phyloP scores from a whole-genome alignment of 2,888 invertebrate species.

The Aporophyla nigra region DNA sequence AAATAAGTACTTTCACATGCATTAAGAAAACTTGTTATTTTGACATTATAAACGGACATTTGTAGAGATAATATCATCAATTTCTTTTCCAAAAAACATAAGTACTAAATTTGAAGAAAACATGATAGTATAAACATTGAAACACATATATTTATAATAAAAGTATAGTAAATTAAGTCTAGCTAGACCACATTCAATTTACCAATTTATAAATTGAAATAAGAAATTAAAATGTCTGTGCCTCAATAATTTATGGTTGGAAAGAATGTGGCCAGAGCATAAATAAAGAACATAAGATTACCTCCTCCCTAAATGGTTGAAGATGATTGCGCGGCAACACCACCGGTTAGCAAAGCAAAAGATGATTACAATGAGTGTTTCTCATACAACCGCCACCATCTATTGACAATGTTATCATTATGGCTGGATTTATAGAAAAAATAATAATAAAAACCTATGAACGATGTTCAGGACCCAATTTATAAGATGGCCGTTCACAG shows the following conservation, averaged over 20 bases:
- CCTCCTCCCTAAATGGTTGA: constrained; percentile 87
- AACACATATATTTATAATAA: background rate
- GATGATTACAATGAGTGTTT: constrained; percentile 90
- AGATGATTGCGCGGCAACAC: constrained; percentile 83
- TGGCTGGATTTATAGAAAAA: constrained; percentile 47
- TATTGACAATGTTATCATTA: constrained; percentile 78
- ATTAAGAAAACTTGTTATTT: no score
- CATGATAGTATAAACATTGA: background rate
- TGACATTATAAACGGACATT: no score
- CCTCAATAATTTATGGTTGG: background rate
- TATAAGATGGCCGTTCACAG: background rate
- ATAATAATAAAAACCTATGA: constrained; percentile 33
- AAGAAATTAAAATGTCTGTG: background rate
- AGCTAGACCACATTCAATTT: constrained; percentile 21
- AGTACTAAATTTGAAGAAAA: background rate
- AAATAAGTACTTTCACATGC: no score
- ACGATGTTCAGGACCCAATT: constrained; percentile 44
- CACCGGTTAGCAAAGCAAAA: constrained; percentile 91
- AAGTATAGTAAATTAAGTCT: background rate
- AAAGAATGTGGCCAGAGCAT: constrained; percentile 30
- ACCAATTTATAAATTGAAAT: background rate
- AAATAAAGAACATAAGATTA: constrained; percentile 71
- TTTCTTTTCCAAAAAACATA: background rate
- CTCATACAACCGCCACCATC: constrained; percentile 91
- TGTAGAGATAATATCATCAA: background rate